phyloP scores from a whole-genome alignment of 1,140 invertebrate species.

The Trachelipus rathkii region DNA sequence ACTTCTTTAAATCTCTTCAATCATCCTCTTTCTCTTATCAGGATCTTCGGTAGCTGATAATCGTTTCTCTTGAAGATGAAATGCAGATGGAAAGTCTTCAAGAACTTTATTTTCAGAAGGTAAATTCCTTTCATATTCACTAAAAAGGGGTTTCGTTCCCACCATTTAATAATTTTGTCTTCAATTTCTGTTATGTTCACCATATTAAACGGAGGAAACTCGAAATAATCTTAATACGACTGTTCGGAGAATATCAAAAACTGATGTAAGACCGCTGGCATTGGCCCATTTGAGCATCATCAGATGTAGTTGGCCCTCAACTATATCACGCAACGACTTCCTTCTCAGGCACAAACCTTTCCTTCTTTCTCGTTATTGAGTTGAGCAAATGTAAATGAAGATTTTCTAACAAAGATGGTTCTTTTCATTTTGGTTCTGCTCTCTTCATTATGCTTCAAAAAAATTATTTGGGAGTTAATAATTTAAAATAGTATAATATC shows the following conservation, averaged over 20 bases:
- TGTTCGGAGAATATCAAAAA: slow-evolving; percentile 93
- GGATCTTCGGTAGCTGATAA: too few species aligned
- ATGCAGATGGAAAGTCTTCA: too few species aligned
- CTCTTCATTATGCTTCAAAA: background rate
- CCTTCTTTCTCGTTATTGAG: slow-evolving; percentile 83
- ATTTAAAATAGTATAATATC: too few species aligned
- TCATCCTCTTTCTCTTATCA: too few species aligned
- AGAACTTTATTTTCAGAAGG: too few species aligned
- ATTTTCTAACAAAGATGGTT: background rate
- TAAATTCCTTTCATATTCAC: slow-evolving; percentile 69
- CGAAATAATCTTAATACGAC: slow-evolving; percentile 90
- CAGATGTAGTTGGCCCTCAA: slow-evolving; percentile 96
- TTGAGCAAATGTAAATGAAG: slow-evolving; percentile 71
- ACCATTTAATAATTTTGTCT: slow-evolving; percentile 98
- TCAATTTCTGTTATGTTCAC: slow-evolving; percentile 99
- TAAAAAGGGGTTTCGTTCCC: slow-evolving; percentile 83
- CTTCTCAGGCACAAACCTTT: slow-evolving; percentile 83
- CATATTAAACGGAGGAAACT: slow-evolving; percentile 90
- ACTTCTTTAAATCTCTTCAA: too few species aligned
- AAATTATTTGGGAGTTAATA: too few species aligned
- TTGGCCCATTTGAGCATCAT: slow-evolving; percentile 99
- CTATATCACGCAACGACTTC: slow-evolving; percentile 89
- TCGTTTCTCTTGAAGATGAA: too few species aligned
- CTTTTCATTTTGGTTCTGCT: background rate
- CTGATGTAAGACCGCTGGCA: slow-evolving; percentile 97